A percentile compares a stretch with the other conserved stretches of the same genome.
These are phyloP conservation scores for Potorous gilbertii DNA, from an alignment of 2,797 vertebrate species.

Conservation along the genomic window DNA sequence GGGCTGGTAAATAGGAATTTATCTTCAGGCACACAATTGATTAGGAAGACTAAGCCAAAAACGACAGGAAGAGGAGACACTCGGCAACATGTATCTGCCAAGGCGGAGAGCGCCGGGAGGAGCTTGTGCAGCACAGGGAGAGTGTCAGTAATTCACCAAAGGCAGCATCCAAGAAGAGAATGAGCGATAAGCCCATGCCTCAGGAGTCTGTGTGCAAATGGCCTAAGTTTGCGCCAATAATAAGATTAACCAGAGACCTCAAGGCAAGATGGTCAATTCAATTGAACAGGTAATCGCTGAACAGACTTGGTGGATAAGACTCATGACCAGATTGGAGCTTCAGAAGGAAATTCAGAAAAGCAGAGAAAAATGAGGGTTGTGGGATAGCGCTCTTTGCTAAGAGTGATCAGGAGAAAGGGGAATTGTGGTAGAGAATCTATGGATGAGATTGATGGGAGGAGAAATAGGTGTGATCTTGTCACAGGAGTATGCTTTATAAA, in stretches of 20 bases:
- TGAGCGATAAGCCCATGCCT: neutral
- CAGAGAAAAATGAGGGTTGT: neutral
- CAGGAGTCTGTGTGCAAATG: neutral
- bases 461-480: neutral
- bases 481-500: neutral
- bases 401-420: neutral
- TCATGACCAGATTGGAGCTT: neutral
- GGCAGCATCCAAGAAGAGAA: neutral
- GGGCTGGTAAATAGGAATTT: neutral
- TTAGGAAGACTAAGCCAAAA: neutral
- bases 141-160: neutral
- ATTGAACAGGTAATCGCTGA: neutral
- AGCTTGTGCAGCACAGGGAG: accelerated
- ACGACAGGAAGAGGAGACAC: neutral
- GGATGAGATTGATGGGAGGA: neutral
- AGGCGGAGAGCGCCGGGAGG: neutral
- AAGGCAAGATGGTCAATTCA: neutral
- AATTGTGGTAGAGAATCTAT: neutral
- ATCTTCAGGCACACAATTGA: neutral
- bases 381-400: neutral
- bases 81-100: neutral
- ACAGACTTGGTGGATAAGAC: neutral
- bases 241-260: neutral
- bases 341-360: neutral
- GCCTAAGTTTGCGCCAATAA: neutral